Evolutionary conservation across 2,797 vertebrate species (phyloP), one percentile per base, ranked within the genome.

Genomic region (Amazona finschi): DNA sequence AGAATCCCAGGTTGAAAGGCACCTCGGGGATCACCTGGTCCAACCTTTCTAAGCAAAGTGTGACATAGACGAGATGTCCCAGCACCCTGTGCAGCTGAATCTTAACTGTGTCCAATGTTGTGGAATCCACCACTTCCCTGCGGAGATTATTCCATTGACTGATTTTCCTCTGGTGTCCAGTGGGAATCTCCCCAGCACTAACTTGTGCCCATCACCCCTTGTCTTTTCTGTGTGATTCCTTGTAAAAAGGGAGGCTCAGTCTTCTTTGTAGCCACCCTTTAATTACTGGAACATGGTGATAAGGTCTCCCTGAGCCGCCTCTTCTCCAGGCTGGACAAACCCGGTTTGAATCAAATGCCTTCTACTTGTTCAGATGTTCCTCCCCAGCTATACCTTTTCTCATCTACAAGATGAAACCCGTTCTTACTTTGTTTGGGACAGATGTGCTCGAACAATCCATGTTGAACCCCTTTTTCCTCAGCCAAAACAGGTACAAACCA

Each of bases 371-470:
- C 38, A 53, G 53, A 15, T 1, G 0, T 24, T 66, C 46, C 41
- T 81, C 16, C 38, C 55, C 18, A 19, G 0, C 22, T 43, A 1
- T 4, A 24, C 49, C 19, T 83, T 89, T 36, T 44, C 33, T 79
- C 0, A 1, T 39, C 46, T 62, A 9, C 11, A 17, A 53, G 31
- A 20, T 20, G 47, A 49, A 87, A 77, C 0, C 0, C 15, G 2
- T 12, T 70, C 85, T 65, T 66, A 33, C 11, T 38, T 27, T 3
- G 2, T 65, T 89, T 50, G 64, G 77, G 61, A 14, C 39, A 27
- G 41, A 38, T 3, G 1, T 79, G 9, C 62, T 66, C 46, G 53
- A 61, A 11, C 49, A 60, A 19, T 25, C 55, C 19, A 1, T 21
- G 2, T 46, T 70, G 86, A 94, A 66, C 62, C 49, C 81, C 47